Base-by-base conservation (phyloP, 2,888 invertebrate genomes). In the Brachyptera putata region DNA sequence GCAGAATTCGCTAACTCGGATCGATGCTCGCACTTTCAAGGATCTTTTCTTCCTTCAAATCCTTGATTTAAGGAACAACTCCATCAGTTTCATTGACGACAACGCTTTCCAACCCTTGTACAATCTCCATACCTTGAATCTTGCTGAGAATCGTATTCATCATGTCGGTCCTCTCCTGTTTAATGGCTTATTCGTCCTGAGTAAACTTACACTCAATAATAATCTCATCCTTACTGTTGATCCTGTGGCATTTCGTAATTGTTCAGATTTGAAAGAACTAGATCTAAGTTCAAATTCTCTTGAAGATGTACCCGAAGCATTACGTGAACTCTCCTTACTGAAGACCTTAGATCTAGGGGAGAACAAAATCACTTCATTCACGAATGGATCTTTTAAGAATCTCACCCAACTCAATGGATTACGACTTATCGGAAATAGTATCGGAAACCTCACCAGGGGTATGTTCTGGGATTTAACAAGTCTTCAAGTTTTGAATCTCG, bases 281-380 rank as follows among this genome's bases (percentile, higher is more conserved):
- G 93, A 93, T 74, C 77, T 95, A 63, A 91, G 91, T 74, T 90
- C 91, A 22, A 95, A 95, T 77, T 87, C 89, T 69, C 78, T 95
- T 66, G 77, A 83, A 63, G 83, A 85, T 66, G 87, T 95, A 64
- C 94, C 95, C 3, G 87, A 87, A 71, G 91, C 91, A 1, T 76
- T 93, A 61, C 85, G 85, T 75, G 90, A 89, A 70, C 77, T 93
- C 59, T 83, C 87, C 53, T 87, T 91, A 73, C 77, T 96, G 65
- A 91, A 91, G 75, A 91, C 91, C 1, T 80, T 97, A 57, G 93
- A 95, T 75, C 79, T 97, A 70, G 94, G 93, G 55, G 93, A 95
- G 76, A 97, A 96, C 78, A 87, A 89, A 74, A 91, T 97, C 69
- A 84, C 84, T 39, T 83, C 83, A 57, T 87, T 97, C 67, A 84